Evolutionary conservation across 1,140 invertebrate genomes (phyloP).

Genomic region (Drosophila sturtevanti): DNA sequence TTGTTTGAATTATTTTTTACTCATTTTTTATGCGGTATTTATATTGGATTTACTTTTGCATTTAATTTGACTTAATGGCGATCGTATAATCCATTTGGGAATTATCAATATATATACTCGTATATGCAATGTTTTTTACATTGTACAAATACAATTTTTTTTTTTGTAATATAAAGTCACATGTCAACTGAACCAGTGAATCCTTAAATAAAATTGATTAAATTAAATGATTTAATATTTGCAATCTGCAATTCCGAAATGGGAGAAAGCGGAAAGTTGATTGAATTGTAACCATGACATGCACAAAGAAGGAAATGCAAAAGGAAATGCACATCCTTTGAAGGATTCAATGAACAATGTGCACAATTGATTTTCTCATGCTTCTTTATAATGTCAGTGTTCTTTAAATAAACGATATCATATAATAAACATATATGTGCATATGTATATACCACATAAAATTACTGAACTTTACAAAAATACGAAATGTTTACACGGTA

Average conservation of each 20-base stretch:
- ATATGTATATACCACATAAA: not conserved
- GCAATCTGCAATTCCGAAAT: not conserved
- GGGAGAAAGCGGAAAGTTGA: not conserved
- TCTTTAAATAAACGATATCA: not conserved
- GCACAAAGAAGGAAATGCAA: not conserved
- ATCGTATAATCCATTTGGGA: not conserved
- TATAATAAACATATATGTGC: not conserved
- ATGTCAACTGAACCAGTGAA: not conserved
- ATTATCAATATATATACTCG: not conserved
- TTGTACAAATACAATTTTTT: too few species aligned
- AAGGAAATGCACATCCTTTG: slow-evolving; percentile 2
- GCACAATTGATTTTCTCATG: not conserved
- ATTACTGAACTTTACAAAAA: not conserved
- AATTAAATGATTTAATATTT: not conserved
- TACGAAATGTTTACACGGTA: not conserved
- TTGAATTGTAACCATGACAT: not conserved
- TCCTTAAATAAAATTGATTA: not conserved
- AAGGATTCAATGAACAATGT: not conserved
- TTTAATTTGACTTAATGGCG: slow-evolving; percentile 33
- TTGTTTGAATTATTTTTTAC: not conserved
- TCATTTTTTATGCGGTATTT: not conserved
- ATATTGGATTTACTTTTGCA: not conserved
- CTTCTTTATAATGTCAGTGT: not conserved
- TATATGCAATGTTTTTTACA: not conserved
- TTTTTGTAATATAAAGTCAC: not conserved